Evolutionary conservation across 2,113 vertebrate genomes (phyloP), one percentile per base, ranked within the genome.

Genomic region (Toxostoma redivivum): DNA sequence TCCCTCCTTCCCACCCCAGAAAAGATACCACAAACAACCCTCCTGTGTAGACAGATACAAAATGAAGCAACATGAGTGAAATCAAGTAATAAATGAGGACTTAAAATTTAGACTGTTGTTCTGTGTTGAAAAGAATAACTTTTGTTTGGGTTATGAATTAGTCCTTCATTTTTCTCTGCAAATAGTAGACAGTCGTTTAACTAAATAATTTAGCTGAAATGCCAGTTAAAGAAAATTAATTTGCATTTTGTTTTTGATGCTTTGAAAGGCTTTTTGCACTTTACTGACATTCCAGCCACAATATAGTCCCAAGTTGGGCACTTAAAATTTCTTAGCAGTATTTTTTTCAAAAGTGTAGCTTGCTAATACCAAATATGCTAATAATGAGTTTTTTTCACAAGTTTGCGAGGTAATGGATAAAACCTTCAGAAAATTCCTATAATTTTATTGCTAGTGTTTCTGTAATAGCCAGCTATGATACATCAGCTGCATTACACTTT

Each of bases 1-100:
- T 1, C 2, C 15, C 5, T 35, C 9, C 1, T 2, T 27, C 8
- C 6, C 1, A 42, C 1, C 16, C 6, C 7, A 11, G 16, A n/a
- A 45, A 22, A 45, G 20, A 25, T 17, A 15, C 17, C 9, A 18
- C 23, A 56, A 57, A 17, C 4, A 50, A 7, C 7, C 10, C 13
- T 73, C 9, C 73, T 48, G 19, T 45, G 12, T 35, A 66, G 27
- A 60, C 38, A 85, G 70, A n/a, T 14, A 53, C 19, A 69, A 79
- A 91, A 71, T 38, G 22, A 81, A 81, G 47, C 8, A 71, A 54
- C 53, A 42, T 10, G 5, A 84, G 9, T 35, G 18, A 83, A 83
- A 73, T 53, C 33, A 56, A 94, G 54, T 71, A 74, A 54, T 37
- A 94, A 83, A 70, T 13, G 19, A 71, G 22, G 61, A 48, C 18